Percentiles rank a stretch among this genome's conserved stretches.
phyloP scores from a whole-genome alignment of 2,113 vertebrate genomes.

The Quiscalus mexicanus region DNA sequence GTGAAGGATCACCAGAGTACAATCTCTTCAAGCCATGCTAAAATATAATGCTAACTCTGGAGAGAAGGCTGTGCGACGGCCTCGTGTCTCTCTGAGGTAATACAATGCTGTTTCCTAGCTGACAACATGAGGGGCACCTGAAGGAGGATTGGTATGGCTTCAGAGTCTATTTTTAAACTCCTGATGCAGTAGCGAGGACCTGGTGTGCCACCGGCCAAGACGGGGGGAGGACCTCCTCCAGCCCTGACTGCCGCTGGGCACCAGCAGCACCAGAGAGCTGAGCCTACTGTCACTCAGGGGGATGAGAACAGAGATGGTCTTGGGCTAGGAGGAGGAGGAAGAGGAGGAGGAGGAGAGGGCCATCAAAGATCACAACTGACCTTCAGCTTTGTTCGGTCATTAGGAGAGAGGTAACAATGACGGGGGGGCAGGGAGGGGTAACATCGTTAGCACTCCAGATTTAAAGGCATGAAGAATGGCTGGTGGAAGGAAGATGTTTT shows the following conservation, averaged over 20 bases:
- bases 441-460: background rate
- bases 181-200: background rate
- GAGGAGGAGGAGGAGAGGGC: background rate
- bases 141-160: slow-evolving; percentile 49
- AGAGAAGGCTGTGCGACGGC: background rate
- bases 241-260: fast-evolving
- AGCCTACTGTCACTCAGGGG: background rate
- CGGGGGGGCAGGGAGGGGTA: fast-evolving
- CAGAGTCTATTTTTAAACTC: slow-evolving; percentile 43
- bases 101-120: slow-evolving; percentile 36
- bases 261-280: background rate
- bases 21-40: slow-evolving; percentile 67
- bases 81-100: slow-evolving; percentile 50
- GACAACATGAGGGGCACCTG: slow-evolving; percentile 44
- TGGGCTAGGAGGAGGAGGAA: background rate
- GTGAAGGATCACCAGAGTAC: slow-evolving; percentile 10
- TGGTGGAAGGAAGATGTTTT: background rate
- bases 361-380: background rate
- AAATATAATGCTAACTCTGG: slow-evolving; percentile 33
- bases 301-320: background rate
- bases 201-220: background rate
- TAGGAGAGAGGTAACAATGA: background rate
- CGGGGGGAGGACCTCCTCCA: background rate
- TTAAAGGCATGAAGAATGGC: slow-evolving; percentile 48
- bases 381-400: background rate